These are phyloP conservation scores for Phainopepla nitens DNA, from an alignment of 2,113 vertebrate genomes.

Conservation along the genomic window DNA sequence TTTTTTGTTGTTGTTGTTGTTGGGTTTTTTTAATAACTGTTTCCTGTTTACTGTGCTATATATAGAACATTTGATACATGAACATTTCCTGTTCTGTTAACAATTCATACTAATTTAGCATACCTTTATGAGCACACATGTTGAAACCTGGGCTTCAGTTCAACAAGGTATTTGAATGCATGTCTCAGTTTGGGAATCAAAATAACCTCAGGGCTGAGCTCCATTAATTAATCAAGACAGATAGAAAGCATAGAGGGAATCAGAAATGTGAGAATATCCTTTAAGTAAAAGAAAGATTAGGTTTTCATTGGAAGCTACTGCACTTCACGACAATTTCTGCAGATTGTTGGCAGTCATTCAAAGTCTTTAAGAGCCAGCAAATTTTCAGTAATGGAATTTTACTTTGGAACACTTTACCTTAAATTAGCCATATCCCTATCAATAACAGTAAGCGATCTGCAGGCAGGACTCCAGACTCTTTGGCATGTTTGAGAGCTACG, in stretches of 20 bases:
- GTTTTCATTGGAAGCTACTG: conserved; percentile 25
- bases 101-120: not conserved
- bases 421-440: conserved; percentile 38
- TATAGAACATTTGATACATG: not conserved
- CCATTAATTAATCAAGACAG: conserved; percentile 15
- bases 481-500: not conserved
- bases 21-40: not conserved
- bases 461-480: not conserved
- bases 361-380: not conserved
- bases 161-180: not conserved
- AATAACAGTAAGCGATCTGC: conserved; percentile 15
- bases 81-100: not conserved
- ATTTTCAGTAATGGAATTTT: conserved; percentile 36
- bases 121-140: not conserved
- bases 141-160: not conserved
- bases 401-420: conserved; percentile 25
- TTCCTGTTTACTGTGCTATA: conserved; percentile 29
- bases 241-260: not conserved
- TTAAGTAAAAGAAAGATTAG: conserved; percentile 16
- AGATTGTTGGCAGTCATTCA: not conserved
- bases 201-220: not conserved
- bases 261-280: not conserved
- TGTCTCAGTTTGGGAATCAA: not conserved
- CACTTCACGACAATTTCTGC: not conserved
- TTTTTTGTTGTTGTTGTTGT: not conserved